Conservation (phyloP, 1,140 invertebrate species). For the Orchestia grillus region DNA sequence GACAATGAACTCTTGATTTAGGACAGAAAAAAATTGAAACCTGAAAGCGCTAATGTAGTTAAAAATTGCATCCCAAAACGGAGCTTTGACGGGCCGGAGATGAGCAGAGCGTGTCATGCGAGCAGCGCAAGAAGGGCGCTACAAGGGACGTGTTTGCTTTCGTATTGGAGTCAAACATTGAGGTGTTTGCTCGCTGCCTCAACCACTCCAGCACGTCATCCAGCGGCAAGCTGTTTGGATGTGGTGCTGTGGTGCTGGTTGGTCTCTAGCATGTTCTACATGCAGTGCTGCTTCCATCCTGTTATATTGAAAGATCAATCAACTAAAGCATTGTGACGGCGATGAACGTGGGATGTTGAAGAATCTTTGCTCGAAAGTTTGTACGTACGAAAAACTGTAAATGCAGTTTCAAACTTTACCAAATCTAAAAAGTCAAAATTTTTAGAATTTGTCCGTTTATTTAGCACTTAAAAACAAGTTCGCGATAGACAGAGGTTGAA, state of each 20-base stretch:
- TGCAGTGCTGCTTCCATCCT: too few relatives aligned
- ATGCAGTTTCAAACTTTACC: background rate
- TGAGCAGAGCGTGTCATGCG: background rate
- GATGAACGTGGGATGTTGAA: too few relatives aligned
- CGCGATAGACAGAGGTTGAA: background rate
- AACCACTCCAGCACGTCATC: background rate
- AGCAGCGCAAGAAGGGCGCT: background rate
- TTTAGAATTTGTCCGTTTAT: too few relatives aligned
- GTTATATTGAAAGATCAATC: background rate
- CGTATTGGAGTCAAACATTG: constrained; percentile 25
- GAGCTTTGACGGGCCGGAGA: background rate
- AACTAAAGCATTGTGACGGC: background rate
- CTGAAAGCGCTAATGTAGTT: background rate
- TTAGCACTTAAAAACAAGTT: too few relatives aligned
- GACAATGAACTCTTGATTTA: background rate
- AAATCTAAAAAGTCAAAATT: background rate
- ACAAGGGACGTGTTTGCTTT: constrained; percentile 11
- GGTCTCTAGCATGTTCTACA: background rate
- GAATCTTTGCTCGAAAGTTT: background rate
- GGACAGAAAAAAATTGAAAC: background rate
- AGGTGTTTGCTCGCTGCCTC: constrained; percentile 28
- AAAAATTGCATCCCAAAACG: background rate
- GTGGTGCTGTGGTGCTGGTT: too few relatives aligned
- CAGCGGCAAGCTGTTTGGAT: background rate
- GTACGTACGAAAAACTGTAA: background rate